A percentile compares a stretch with the other conserved stretches of the same genome.
Conservation (phyloP, 23 tunicate species). For the Trididemnum miniatum region DNA sequence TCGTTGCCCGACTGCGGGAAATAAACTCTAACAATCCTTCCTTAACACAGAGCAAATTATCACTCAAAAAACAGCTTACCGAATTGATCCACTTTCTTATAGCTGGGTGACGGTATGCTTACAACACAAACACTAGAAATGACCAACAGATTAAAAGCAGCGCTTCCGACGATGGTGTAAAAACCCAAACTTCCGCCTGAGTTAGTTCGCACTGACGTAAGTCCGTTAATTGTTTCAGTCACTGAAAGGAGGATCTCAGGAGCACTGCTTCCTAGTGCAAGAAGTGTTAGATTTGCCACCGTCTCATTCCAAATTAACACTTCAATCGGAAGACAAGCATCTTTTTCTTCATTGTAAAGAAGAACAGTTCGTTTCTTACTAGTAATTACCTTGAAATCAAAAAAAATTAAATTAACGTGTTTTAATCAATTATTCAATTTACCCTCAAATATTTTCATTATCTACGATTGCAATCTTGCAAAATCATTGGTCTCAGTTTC, state of each 20-base stretch:
- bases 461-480: too few species aligned
- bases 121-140: constrained; percentile 57
- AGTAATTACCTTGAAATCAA: constrained; percentile 73
- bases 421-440: too few species aligned
- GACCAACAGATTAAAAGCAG: constrained; percentile 61
- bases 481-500: too few species aligned
- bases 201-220: neutral
- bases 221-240: constrained; percentile 51
- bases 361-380: constrained; percentile 59
- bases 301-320: constrained; percentile 76
- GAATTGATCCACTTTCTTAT: constrained; percentile 38
- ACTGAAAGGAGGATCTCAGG: constrained; percentile 63
- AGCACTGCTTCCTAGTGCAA: constrained; percentile 74
- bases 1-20: too few species aligned
- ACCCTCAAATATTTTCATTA: too few species aligned
- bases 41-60: constrained; percentile 45
- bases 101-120: constrained; percentile 47
- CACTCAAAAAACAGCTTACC: constrained; percentile 57
- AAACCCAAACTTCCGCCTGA: constrained; percentile 52
- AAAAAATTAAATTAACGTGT: too few species aligned
- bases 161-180: constrained; percentile 68
- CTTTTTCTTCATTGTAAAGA: constrained; percentile 40
- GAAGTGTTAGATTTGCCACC: constrained; percentile 69
- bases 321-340: constrained; percentile 27
- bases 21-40: too few species aligned